Base-by-base conservation (phyloP, 2,888 invertebrate genomes). In the Eumacrocentrus americanus region DNA sequence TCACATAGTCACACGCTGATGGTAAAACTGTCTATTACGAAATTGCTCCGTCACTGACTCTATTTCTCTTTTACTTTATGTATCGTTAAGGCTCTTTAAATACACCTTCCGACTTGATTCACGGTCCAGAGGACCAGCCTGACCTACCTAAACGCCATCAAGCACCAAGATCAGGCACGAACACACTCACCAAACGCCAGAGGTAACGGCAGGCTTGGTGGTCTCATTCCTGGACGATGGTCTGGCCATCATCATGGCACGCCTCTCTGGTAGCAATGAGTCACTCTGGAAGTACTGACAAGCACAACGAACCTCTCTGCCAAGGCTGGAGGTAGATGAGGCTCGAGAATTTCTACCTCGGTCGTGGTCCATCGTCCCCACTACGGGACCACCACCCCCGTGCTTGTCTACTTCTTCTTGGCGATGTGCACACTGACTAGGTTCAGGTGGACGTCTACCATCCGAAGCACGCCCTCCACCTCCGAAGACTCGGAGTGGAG, bases 271-370 rank as follows among this genome's bases (percentile, higher is more conserved):
- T 72, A 92, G 83, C 71, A 92, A 81, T 62, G 90, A 89, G 81
- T 92, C 90, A 79, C 89, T 88, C 83, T 91, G 89, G 82, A 88
- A 93, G 82, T 88, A 93, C 83, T 93, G 92, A 83, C 93, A 92
- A 69, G 85, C 92, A 82, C 93, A 92, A 70, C 93, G 88, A 64
- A 93, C 92, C 79, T 92, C 92, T 75, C 91, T 85, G 64, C 82
- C 79, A 71, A 80, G 76, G 73, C 81, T 81, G 62, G 91, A 87
- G 70, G 85, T 87, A 70, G 89, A 84, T 65, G 84, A 83, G 58
- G 83, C 86, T 72, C 89, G 86, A 67, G 89, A 88, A 77, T 89
- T 88, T 76, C 89, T 87, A 77, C 87, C 87, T 73, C 90, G 85
- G 71, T 91, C 89, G 58, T 89, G 88, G 76, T 88, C 85, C 73